Conservation (phyloP, 1,140 invertebrate genomes). For the Trichonephila clavata region DNA sequence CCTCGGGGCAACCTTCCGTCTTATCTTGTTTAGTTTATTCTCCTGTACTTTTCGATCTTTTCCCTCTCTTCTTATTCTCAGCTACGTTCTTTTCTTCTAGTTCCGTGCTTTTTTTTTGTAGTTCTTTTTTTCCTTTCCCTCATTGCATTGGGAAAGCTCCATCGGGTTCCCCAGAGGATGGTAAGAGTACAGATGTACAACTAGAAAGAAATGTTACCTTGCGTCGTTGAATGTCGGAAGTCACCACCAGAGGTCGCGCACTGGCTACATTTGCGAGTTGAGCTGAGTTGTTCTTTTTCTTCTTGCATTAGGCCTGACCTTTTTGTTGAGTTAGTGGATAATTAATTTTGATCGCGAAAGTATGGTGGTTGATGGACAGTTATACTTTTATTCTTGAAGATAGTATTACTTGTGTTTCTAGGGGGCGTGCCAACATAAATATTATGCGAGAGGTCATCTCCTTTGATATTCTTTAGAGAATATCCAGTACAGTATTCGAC, state of each 20-base stretch:
- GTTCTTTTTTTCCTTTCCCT: neutral
- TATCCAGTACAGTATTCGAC: too few species aligned
- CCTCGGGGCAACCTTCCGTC: constrained; percentile 45
- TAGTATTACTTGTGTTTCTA: too few species aligned
- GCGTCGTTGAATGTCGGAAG: neutral
- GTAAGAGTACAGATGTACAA: constrained; percentile 13
- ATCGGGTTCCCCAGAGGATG: neutral
- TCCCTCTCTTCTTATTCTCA: neutral
- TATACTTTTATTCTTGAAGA: constrained; percentile 9
- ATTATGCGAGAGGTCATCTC: too few species aligned
- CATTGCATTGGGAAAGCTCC: neutral
- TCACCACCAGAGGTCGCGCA: constrained; percentile 39
- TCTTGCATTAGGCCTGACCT: neutral
- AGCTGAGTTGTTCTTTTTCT: neutral
- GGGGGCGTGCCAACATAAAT: too few species aligned
- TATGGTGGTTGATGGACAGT: constrained; percentile 29
- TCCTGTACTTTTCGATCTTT: constrained; percentile 22
- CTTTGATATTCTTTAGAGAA: too few species aligned
- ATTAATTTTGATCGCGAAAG: constrained; percentile 58
- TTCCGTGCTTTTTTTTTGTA: neutral
- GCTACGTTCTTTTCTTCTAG: neutral
- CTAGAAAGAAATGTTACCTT: constrained; percentile 45
- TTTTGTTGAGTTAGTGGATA: constrained; percentile 49
- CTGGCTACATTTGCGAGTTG: neutral
- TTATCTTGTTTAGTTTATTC: constrained; percentile 73